Conservation (phyloP, 2,113 vertebrate species). For the Hypocryptadius cinnamomeus region DNA sequence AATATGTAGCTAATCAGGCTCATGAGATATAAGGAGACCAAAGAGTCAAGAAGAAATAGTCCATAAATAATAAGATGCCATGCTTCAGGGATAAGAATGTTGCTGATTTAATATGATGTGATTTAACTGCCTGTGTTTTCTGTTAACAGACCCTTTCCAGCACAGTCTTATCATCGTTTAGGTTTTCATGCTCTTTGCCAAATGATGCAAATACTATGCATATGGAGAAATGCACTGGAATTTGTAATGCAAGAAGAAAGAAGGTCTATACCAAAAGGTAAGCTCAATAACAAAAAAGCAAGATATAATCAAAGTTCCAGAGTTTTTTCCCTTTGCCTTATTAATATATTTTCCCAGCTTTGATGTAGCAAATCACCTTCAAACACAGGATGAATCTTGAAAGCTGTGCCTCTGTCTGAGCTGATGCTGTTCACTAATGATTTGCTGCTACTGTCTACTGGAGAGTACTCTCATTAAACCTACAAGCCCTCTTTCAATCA, state of each 20-base stretch:
- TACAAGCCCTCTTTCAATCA: background rate
- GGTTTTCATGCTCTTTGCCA: slow-evolving; percentile 16
- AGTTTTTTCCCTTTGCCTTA: background rate
- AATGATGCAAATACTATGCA: background rate
- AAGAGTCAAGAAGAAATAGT: background rate
- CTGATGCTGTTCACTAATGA: background rate
- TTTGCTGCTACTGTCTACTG: background rate
- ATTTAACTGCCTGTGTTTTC: background rate
- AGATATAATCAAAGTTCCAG: background rate
- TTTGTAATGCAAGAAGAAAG: background rate
- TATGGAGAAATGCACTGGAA: background rate
- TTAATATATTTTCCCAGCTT: slow-evolving; percentile 3
- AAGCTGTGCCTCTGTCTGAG: background rate
- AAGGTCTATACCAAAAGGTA: background rate
- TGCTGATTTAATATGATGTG: slow-evolving; percentile 6
- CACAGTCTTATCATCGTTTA: background rate
- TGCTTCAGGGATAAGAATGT: background rate
- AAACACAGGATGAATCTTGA: background rate
- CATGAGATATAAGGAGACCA: background rate
- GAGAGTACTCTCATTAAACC: background rate
- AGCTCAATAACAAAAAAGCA: background rate
- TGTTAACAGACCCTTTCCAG: background rate
- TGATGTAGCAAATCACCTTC: background rate
- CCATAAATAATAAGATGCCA: slow-evolving; percentile 1
- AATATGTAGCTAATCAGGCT: background rate